Base-by-base conservation (phyloP, 2,113 vertebrate species). In the Stercorarius parasiticus region DNA sequence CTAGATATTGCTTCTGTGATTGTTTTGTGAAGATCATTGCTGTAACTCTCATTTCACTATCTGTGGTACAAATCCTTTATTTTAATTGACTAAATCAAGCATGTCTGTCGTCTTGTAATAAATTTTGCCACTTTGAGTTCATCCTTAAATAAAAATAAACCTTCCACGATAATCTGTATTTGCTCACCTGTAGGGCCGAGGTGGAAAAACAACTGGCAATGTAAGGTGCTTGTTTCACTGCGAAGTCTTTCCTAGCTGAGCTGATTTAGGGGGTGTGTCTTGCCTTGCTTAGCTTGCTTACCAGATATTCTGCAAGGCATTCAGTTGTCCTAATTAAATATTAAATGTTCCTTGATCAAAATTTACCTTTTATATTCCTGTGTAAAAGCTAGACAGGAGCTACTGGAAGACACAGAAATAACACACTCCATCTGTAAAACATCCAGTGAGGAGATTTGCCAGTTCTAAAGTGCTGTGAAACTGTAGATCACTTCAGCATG, bases 391-490 rank as follows among this genome's bases (percentile, higher is more conserved):
- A 61, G 29, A 42, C 16, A 62, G n/a, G 25, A 90, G 16, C 36
- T 70, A 32, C 27, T 83, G 40, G 27, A 65, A 65, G 50, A 66
- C 13, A 30, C 1, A 64, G 50, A 83, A 81, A 9, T 69, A 66
- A 20, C 13, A 49, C 5, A 7, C 21, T 87, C 27, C 3, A 19
- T 84, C 15, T 71, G 30, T 74, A 38, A 53, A 93, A 52, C 53
- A 73, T 3, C 5, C 26, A 16, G 1, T 3, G 2, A 1, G 3
- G n/a, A 67, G 64, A 40, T 64, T 14, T 69, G 14, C 12, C 26
- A 19, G 26, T 65, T 89, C 6, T 70, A 43, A 36, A 81, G 62
- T 0, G 0, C 70, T 61, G 9, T 71, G 47, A 49, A 78, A 65
- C 34, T 29, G 12, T 67, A 55, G 52, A 62, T 93, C 19, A 15